Evolutionary conservation across 1,140 invertebrate genomes (phyloP), one percentile per base, ranked within the genome.

Genomic region (Neomicropteryx cornuta): DNA sequence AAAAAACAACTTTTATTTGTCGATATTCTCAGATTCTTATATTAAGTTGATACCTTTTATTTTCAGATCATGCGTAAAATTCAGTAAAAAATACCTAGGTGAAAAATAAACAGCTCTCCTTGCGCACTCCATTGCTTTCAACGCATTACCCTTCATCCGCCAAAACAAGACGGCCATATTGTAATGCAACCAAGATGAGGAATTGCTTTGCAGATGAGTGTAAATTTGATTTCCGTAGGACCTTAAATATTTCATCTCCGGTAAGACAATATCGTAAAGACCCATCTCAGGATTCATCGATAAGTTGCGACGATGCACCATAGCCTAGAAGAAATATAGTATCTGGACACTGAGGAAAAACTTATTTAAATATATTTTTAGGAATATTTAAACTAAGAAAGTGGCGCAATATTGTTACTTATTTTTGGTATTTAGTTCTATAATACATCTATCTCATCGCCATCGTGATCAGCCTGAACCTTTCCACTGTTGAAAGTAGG

Each of bases 141-240:
- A 70, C 5, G 83, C 76, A 55, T 87, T 73, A 18, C 87, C 88
- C 51, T 75, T 76, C 2, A 84, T 77, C 34, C 87, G 70, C 87
- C 87, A 92, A 66, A 85, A 91, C 38, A 90, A 76, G 11, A 85
- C 77, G 29, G 83, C 86, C 50, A 91, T 68, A 55, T 88, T 87
- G 51, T 88, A 81, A 52, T 88, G 75, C 14, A 88, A 66, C 87
- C 87, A 92, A 1, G 84, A 89, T 2, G 78, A 77, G 29, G 68
- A 74, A 57, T 91, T 88, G 53, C 72, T 70, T 38, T 62, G 53
- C 6, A 90, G 62, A 13, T 75, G 74, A 39, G 72, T 65, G 18
- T 76, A 72, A 36, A 81, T 68, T 48, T 72, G 74, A 52, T 76
- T 71, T 11, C 75, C 80, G 68, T 83, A 84, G 49, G 72, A 71